phyloP scores from a whole-genome alignment of 2,888 invertebrate species.

The Drosophila emarginata region DNA sequence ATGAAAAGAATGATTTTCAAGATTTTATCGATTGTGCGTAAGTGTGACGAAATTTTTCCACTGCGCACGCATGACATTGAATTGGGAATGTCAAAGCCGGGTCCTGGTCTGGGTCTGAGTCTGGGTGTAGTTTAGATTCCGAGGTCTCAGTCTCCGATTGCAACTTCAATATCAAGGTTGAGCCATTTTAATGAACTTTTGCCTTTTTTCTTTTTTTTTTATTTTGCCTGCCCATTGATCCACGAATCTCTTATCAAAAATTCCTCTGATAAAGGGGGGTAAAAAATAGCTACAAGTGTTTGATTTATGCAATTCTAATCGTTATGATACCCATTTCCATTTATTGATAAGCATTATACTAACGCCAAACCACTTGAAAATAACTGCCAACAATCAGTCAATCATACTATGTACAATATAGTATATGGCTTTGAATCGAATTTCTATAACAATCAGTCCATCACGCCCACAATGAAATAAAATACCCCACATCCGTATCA shows the following conservation, averaged over 20 bases:
- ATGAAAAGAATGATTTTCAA: conserved; percentile 16
- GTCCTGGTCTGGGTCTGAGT: conserved; percentile 7
- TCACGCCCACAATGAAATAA: background rate
- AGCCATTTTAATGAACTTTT: conserved; percentile 5
- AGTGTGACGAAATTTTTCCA: conserved; percentile 31
- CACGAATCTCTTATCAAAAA: conserved; percentile 18
- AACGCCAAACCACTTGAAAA: conserved; percentile 44
- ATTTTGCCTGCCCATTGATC: conserved; percentile 16
- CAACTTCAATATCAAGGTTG: conserved; percentile 4
- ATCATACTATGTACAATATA: conserved; percentile 2
- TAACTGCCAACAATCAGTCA: conserved; percentile 28
- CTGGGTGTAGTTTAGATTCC: background rate
- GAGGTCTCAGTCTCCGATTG: background rate
- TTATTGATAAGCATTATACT: conserved; percentile 45
- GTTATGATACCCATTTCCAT: conserved; percentile 24
- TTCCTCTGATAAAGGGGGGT: background rate
- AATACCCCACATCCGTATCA: background rate
- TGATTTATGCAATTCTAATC: conserved; percentile 30
- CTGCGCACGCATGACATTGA: conserved; percentile 50
- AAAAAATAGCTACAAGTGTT: conserved; percentile 20
- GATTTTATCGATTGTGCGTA: conserved; percentile 22
- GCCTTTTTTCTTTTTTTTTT: conserved; percentile 2
- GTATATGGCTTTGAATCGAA: conserved; percentile 8
- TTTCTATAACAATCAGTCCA: conserved; percentile 2
- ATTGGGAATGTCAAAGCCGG: conserved; percentile 25